Evolutionary conservation across 64 coral and sea anemone species (phyloP), one percentile per base, ranked within the genome.

Genomic region (Platygyra sinensis): DNA sequence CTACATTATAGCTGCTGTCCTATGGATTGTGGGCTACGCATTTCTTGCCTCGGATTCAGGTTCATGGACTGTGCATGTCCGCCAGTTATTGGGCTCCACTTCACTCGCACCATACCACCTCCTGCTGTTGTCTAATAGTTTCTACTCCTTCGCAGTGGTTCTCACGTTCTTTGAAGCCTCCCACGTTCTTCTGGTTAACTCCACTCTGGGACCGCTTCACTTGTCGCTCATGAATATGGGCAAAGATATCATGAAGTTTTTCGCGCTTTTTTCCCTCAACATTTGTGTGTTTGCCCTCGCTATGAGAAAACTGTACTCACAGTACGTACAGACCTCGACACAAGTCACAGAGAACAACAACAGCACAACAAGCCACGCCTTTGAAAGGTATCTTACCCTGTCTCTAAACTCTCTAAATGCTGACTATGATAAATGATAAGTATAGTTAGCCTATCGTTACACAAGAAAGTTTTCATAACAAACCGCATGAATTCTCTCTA

Each of bases 241-340:
- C 3, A 90, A 55, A 38, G 94, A 95, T 33, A 69, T 95, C 39
- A 4, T 95, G 17, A 91, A 91, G 60, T 95, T 95, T 86, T 69
- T 95, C 25, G 9, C 80, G 1, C 61, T 95, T 14, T 95, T 92
- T 52, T 7, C 59, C 24, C 22, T 95, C 36, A 78, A 82, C 46
- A 39, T 61, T 22, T 46, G 80, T 74, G 83, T 89, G 11, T 95
- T 95, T 62, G 84, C 75, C 15, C 38, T 95, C 28, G 83, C 88
- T 0, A 42, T 95, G 85, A 95, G 72, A 59, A 95, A 92, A 80
- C 77, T 95, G 19, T 95, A 95, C 64, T 95, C 94, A 16, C 89
- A 88, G 77, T 88, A 91, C 54, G 62, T 86, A 17, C 52, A 76
- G 20, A 91, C 79, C 8, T n/a, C 86, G 30, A 22, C 64, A 73